These are phyloP conservation scores for Sarcophaga peregrina DNA, from an alignment of 1,140 invertebrate species.

Conservation along the genomic window DNA sequence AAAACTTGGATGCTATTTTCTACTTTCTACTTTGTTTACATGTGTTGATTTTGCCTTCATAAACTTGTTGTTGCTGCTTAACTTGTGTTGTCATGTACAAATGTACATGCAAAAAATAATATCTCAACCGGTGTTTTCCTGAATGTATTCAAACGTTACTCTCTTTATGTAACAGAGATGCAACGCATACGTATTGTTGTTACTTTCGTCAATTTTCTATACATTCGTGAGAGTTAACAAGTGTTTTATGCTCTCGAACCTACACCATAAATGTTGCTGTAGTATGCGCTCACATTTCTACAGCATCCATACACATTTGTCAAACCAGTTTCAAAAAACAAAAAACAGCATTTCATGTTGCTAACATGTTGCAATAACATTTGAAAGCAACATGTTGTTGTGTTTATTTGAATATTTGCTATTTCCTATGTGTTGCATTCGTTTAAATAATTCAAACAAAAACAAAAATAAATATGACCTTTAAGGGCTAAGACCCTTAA, in stretches of 20 bases:
- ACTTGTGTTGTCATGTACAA: no score
- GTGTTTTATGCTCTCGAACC: background rate
- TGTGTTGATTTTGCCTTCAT: background rate
- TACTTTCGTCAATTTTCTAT: background rate
- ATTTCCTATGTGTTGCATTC: no score
- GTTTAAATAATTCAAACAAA: no score
- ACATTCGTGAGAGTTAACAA: background rate
- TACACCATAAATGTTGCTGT: background rate
- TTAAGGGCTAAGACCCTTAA: no score
- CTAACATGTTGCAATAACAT: no score
- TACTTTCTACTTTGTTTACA: background rate
- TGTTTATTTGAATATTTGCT: no score
- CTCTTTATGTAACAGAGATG: background rate
- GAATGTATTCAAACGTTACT: constrained; percentile 1
- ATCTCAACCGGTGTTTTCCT: constrained; percentile 36
- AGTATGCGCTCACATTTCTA: background rate
- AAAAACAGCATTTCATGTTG: no score
- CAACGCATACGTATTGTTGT: constrained; percentile 20
- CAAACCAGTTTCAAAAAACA: background rate
- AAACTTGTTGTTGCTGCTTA: background rate
- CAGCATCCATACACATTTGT: background rate
- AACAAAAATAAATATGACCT: no score
- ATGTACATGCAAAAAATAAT: background rate
- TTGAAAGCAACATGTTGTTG: no score
- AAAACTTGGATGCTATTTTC: background rate